phyloP scores from a whole-genome alignment of 2,113 vertebrate genomes.

The Burhinus oedicnemus region DNA sequence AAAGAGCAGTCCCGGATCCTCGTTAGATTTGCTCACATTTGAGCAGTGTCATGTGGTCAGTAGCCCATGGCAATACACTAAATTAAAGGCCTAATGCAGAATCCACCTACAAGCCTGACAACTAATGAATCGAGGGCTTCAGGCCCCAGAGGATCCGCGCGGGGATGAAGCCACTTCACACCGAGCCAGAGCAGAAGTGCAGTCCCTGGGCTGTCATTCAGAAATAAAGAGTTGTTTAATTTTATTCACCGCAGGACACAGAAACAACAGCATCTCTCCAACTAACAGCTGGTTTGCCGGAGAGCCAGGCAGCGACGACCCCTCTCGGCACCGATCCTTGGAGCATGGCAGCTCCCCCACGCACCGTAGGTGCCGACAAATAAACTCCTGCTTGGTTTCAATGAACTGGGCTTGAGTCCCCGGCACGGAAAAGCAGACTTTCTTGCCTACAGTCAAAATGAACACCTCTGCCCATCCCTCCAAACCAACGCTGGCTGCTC shows the following conservation, averaged over 20 bases:
- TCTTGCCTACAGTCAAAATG: neutral
- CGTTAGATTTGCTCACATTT: conserved; percentile 84
- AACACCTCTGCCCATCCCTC: neutral
- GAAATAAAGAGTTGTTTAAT: conserved; percentile 71
- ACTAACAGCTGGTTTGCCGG: neutral
- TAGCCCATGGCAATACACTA: conserved; percentile 89
- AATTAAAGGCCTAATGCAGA: conserved; percentile 92
- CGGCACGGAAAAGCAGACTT: rapidly evolving
- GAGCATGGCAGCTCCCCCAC: neutral
- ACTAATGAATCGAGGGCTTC: conserved; percentile 89
- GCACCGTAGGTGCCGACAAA: neutral
- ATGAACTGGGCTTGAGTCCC: neutral
- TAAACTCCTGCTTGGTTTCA: neutral
- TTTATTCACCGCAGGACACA: conserved; percentile 69
- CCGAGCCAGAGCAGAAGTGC: conserved; percentile 74
- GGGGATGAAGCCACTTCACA: conserved; percentile 83
- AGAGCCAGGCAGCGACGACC: neutral
- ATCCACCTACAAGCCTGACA: conserved; percentile 86
- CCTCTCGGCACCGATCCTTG: neutral
- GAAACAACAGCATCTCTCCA: conserved; percentile 63
- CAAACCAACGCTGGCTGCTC: neutral
- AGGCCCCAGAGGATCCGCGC: conserved; percentile 78
- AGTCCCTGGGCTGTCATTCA: conserved; percentile 78
- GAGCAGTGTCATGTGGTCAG: conserved; percentile 76
- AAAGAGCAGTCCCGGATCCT: conserved; percentile 78